A percentile compares a stretch with the other conserved stretches of the same genome.
Evolutionary conservation across 2,888 invertebrate genomes (phyloP).

Genomic region (Nemotelus nigrinus): DNA sequence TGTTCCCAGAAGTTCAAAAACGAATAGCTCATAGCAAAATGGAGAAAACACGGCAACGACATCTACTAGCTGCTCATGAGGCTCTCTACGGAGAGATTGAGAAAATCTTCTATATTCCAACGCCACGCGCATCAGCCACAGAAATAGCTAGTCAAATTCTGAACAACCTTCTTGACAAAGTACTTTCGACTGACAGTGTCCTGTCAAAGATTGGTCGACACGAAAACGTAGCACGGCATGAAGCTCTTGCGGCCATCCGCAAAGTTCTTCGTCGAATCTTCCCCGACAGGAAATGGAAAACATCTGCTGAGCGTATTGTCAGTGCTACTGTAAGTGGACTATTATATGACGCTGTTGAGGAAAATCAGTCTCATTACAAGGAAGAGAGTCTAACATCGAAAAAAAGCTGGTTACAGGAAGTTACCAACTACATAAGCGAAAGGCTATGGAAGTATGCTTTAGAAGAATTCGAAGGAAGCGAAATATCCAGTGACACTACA

Average conservation of each 20-base stretch:
- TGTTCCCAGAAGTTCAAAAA: conserved; percentile 65
- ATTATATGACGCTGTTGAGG: background rate
- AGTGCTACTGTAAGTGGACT: conserved; percentile 43
- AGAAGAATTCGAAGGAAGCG: conserved; percentile 6
- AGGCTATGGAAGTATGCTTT: conserved; percentile 34
- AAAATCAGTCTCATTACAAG: background rate
- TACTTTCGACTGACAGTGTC: conserved; percentile 36
- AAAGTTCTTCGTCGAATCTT: conserved; percentile 56
- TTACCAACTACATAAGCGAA: conserved; percentile 34
- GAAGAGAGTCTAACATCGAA: background rate
- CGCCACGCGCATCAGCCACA: conserved; percentile 12
- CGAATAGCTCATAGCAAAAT: conserved; percentile 62
- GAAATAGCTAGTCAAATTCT: conserved; percentile 17
- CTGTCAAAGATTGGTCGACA: conserved; percentile 29
- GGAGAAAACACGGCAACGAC: conserved; percentile 58
- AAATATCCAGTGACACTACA: background rate
- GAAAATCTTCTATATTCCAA: conserved; percentile 47
- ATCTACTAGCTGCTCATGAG: conserved; percentile 63
- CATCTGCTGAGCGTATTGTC: conserved; percentile 40
- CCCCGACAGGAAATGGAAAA: conserved; percentile 32
- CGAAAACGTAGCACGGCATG: conserved; percentile 50
- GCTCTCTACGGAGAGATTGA: conserved; percentile 59
- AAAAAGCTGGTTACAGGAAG: conserved; percentile 11
- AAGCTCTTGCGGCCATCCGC: conserved; percentile 56
- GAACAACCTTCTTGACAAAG: conserved; percentile 34